Conservation (phyloP, 1,140 invertebrate species). For the Aporrectodea caliginosa region DNA sequence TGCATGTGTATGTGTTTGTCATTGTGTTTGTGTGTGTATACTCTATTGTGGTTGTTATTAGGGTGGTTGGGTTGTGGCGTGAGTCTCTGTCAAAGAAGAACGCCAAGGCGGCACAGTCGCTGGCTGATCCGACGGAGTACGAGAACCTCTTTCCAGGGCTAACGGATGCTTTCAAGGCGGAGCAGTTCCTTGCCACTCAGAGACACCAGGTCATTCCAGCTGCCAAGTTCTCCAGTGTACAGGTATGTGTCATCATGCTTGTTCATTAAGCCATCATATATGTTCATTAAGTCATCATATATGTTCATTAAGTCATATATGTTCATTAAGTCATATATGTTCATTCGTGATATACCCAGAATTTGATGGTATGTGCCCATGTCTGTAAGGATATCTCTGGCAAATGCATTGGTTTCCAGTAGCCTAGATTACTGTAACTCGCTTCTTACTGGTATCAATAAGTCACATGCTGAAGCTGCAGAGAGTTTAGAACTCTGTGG, state of each 20-base stretch:
- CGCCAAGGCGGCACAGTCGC: conserved; percentile 78
- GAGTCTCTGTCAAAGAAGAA: conserved; percentile 45
- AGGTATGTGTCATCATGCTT: too few relatives aligned
- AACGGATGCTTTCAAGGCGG: conserved; percentile 70
- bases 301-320: not conserved
- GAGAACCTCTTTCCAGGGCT: conserved; percentile 93
- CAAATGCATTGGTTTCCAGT: too few relatives aligned
- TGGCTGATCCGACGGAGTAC: conserved; percentile 92
- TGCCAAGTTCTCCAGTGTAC: conserved; percentile 41
- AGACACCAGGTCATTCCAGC: conserved; percentile 43
- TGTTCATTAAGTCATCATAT: too few relatives aligned
- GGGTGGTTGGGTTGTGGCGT: conserved; percentile 52
- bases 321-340: not conserved
- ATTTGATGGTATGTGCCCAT: not conserved
- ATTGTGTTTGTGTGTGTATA: too few relatives aligned
- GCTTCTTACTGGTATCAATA: too few relatives aligned
- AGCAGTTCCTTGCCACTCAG: conserved; percentile 56
- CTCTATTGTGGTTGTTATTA: too few relatives aligned
- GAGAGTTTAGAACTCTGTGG: not conserved
- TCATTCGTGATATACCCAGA: too few relatives aligned
- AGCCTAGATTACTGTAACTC: too few relatives aligned
- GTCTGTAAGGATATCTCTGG: not conserved
- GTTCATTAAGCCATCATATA: too few relatives aligned
- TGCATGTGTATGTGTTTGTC: not conserved
- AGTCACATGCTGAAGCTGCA: too few relatives aligned